Evolutionary conservation across 2,113 vertebrate species (phyloP), one percentile per base, ranked within the genome.

Genomic region (Hyaena hyaena): DNA sequence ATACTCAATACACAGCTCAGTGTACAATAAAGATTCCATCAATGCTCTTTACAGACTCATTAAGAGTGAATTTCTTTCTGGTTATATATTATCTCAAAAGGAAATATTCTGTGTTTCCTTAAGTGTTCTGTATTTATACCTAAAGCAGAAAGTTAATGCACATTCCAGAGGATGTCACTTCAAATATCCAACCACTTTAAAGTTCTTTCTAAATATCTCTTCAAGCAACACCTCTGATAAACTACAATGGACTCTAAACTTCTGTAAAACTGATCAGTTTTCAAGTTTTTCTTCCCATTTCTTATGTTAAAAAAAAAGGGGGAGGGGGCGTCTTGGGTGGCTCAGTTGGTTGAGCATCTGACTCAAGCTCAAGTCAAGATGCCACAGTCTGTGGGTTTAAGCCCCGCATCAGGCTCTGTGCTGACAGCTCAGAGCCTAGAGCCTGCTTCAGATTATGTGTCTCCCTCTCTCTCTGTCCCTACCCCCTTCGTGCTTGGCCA

Each of bases 91-190:
- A 43, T 95, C 87, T 95, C 45, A 71, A 80, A 87, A 74, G 86
- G 81, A 97, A 96, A 43, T 83, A 74, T 19, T 66, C 65, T 83
- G 45, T 74, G 66, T 89, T 82, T 96, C 61, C 58, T 81, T 45
- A 89, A 90, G 9, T 74, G 82, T 71, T 83, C 28, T 76, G 10
- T 68, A 84, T 73, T 88, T 69, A 77, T 33, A 88, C 35, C 28
- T 84, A 81, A 69, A 76, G 17, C 23, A 95, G 35, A 92, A 65
- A 96, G 53, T 3, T 55, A 63, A 58, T 19, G 15, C 0, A 19
- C 10, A 58, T 55, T 83, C 28, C 45, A 94, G 24, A 77, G 6
- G 33, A 76, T 58, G 48, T 58, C 23, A 35, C 63, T 71, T 85
- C 71, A 92, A 88, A 80, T 48, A 71, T 6, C 23, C 80, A 73